phyloP scores from a whole-genome alignment of 2,113 vertebrate species.

The Bos javanicus region DNA sequence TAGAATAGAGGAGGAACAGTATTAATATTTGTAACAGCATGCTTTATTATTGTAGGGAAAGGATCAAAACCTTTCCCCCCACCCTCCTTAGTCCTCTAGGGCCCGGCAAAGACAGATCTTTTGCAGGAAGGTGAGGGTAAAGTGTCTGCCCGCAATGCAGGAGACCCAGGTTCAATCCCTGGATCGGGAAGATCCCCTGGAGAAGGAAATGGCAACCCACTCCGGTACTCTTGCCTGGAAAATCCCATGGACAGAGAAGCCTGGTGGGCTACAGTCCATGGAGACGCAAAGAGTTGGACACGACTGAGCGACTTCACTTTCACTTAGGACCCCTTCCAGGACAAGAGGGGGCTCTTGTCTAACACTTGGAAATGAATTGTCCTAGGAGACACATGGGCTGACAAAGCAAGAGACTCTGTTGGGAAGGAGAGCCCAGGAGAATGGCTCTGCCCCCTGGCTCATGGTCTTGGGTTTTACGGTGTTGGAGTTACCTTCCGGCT shows the following conservation, averaged over 20 bases:
- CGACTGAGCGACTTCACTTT: too few species aligned
- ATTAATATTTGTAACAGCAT: background rate
- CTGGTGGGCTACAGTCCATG: too few species aligned
- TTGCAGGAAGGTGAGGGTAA: background rate
- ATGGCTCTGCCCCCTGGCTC: background rate
- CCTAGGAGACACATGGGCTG: background rate
- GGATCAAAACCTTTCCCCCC: background rate
- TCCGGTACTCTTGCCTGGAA: too few species aligned
- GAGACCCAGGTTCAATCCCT: too few species aligned
- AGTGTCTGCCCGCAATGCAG: too few species aligned
- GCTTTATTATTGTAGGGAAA: background rate
- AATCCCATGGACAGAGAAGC: too few species aligned
- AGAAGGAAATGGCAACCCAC: too few species aligned
- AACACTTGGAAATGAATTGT: background rate
- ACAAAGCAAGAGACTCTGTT: background rate
- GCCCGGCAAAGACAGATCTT: background rate
- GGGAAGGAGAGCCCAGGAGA: background rate
- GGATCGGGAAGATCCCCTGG: too few species aligned
- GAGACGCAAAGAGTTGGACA: too few species aligned
- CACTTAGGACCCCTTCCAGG: background rate
- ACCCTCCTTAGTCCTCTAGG: background rate
- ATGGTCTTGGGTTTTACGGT: fast-evolving
- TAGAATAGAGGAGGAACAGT: background rate
- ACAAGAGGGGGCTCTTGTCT: background rate
- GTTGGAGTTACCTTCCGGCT: background rate